Evolutionary conservation across 2,797 vertebrate species (phyloP).

Genomic region (Novumbra hubbsi): DNA sequence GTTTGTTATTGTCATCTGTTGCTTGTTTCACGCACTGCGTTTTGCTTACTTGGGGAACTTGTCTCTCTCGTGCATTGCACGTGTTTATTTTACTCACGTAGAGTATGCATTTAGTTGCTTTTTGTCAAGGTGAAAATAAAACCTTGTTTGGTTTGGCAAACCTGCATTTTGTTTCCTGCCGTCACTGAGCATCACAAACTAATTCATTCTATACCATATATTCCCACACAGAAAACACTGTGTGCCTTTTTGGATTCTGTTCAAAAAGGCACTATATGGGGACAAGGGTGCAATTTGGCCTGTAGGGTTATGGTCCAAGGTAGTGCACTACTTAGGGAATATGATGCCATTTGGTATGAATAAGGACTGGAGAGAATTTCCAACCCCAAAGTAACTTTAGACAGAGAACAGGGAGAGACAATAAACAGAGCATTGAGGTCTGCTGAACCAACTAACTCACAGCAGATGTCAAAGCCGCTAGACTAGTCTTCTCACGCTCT

Average conservation of each 20-base stretch:
- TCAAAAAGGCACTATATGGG: neutral
- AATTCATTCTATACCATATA: neutral
- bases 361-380: neutral
- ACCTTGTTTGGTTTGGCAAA: too few species aligned
- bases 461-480: slow-evolving; percentile 29
- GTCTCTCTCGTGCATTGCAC: too few species aligned
- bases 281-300: neutral
- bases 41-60: too few species aligned
- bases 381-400: neutral
- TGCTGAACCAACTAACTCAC: slow-evolving; percentile 33
- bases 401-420: slow-evolving; percentile 9
- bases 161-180: too few species aligned
- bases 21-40: too few species aligned
- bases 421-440: slow-evolving; percentile 29
- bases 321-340: neutral
- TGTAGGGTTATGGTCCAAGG: neutral
- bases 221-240: neutral
- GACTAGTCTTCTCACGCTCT: neutral
- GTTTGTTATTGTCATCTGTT: too few species aligned
- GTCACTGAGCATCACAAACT: too few species aligned
- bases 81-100: too few species aligned
- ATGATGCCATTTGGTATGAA: neutral
- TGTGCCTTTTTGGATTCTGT: neutral
- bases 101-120: too few species aligned
- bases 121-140: too few species aligned